Percentiles rank a stretch among this genome's conserved stretches.
phyloP scores from a whole-genome alignment of 2,113 vertebrate species.

The Proterorhinus semilunaris region DNA sequence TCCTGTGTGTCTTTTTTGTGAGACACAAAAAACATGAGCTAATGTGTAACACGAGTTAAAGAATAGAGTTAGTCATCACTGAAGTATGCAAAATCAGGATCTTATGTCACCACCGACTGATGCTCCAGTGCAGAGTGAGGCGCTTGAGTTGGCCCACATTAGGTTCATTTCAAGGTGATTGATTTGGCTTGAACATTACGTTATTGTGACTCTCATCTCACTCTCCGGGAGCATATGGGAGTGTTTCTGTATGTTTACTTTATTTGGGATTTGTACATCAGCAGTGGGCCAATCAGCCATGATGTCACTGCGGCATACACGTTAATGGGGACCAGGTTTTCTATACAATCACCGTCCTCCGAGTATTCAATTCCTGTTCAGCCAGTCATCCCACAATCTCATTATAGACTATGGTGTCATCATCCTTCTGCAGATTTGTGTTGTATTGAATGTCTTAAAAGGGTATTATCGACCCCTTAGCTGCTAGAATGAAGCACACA shows the following conservation, averaged over 20 bases:
- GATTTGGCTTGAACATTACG: slow-evolving; percentile 40
- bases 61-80: slow-evolving; percentile 6
- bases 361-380: slow-evolving; percentile 7
- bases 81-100: slow-evolving; percentile 5
- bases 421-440: slow-evolving; percentile 9
- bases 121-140: slow-evolving; percentile 15
- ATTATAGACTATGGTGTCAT: slow-evolving; percentile 1
- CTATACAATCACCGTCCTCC: not conserved
- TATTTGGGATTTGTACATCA: slow-evolving; percentile 3
- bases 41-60: slow-evolving; percentile 21
- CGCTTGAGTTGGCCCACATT: slow-evolving; percentile 23
- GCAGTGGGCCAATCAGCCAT: not conserved
- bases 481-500: slow-evolving; percentile 19
- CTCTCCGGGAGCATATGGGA: slow-evolving; percentile 21
- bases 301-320: slow-evolving; percentile 2
- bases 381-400: not conserved
- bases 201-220: slow-evolving; percentile 4
- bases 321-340: slow-evolving; percentile 3
- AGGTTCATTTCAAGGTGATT: slow-evolving; percentile 34
- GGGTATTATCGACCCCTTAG: slow-evolving; percentile 34
- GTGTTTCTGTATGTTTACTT: slow-evolving; percentile 8
- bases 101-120: slow-evolving; percentile 21
- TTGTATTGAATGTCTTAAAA: not conserved
- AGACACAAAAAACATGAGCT: not conserved
- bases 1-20: not conserved